Evolutionary conservation across 2,888 invertebrate species (phyloP), one percentile per base, ranked within the genome.

Genomic region (Hydrotaea diabolus): DNA sequence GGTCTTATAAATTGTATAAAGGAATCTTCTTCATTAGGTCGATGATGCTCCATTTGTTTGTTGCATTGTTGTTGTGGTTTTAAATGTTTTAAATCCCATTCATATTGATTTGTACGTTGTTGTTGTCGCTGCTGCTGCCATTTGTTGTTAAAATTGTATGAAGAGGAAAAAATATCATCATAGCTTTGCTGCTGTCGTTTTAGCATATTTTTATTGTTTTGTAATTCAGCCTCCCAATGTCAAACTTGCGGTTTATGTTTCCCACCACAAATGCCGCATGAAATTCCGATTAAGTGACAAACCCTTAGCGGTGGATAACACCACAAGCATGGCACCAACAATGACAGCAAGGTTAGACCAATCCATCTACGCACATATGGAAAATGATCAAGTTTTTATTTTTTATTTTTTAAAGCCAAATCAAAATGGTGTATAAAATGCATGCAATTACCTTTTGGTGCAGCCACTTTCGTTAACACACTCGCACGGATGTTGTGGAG

Each of bases 311-410:
- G 97, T 89, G 96, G 95, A 93, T 98, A 98, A 93, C 97, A 96
- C 95, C 98, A 98, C 89, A 99, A 94, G 93, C 98, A 98, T 87
- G 98, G 98, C 90, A 98, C 96, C 88, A 98, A 93, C 86, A 98
- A 93, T 82, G 97, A 97, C 77, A 98, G 94, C 85, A 98, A 93
- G 36, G 97, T 95, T 87, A 98, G 93, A 80, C 97, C 96, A 87
- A 96, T 92, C 98, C 98, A 98, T 69, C 95, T 94, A 92, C 7
- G 31, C 36, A 76, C 66, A 78, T 13, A 23, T 11, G 36, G 15
- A 53, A 49, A 53, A 62, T n/a, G 36, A 55, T 9, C n/a, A n/a
- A n/a, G n/a, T n/a, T n/a, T n/a, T n/a, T n/a, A n/a, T n/a, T n/a
- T n/a, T n/a, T n/a, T n/a, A n/a, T n/a, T n/a, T n/a, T n/a, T n/a